These are phyloP conservation scores for Eumaeus atala DNA, from an alignment of 1,140 invertebrate species.

Conservation along the genomic window DNA sequence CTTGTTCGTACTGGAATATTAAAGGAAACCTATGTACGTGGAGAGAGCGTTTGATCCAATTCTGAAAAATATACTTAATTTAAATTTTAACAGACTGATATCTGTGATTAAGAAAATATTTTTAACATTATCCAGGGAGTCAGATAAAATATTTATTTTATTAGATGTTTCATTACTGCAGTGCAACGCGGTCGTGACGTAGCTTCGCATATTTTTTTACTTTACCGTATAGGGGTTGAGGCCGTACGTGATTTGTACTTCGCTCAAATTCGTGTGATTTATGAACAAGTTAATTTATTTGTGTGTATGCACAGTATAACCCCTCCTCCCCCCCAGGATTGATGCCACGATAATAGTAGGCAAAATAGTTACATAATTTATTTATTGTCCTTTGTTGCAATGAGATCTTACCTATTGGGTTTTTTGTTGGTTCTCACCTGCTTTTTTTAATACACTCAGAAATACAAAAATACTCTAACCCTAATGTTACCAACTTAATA, in stretches of 20 bases:
- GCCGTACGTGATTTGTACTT: conserved; percentile 15
- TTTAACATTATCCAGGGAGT: conserved; percentile 74
- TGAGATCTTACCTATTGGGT: too few relatives aligned
- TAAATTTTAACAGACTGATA: conserved; percentile 75
- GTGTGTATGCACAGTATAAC: background rate
- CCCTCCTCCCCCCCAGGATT: background rate
- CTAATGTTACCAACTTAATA: too few relatives aligned
- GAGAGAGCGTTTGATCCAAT: conserved; percentile 65
- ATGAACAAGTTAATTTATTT: conserved; percentile 20
- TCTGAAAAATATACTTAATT: conserved; percentile 74
- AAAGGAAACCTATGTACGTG: conserved; percentile 51
- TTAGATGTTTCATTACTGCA: conserved; percentile 69
- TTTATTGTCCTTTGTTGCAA: too few relatives aligned
- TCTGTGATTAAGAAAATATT: conserved; percentile 75
- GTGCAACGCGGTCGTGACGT: conserved; percentile 58
- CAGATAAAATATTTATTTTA: conserved; percentile 72
- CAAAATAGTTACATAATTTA: too few relatives aligned
- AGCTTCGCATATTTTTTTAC: conserved; percentile 62
- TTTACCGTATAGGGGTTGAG: conserved; percentile 34
- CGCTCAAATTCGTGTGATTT: conserved; percentile 19
- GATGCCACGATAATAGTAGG: background rate
- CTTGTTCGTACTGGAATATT: conserved; percentile 67
- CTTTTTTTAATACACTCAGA: too few relatives aligned
- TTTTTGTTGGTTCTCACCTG: too few relatives aligned
- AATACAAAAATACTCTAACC: too few relatives aligned